These are phyloP conservation scores for Rousettus madagascariensis DNA, from an alignment of 2,797 vertebrate species.

Conservation along the genomic window DNA sequence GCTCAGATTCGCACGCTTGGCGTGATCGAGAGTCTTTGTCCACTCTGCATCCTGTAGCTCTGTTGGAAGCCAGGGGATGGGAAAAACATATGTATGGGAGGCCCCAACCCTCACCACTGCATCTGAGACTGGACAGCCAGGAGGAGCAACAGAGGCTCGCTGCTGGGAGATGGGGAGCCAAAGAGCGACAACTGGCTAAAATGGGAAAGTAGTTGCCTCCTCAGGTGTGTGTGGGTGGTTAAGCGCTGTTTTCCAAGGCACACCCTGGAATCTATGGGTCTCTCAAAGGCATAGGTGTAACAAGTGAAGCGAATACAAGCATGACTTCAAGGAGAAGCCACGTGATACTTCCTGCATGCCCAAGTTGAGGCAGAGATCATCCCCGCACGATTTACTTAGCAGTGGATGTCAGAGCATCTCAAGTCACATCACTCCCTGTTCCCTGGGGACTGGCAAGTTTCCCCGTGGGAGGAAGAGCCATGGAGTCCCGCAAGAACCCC, in stretches of 20 bases:
- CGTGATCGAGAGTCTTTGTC: neutral
- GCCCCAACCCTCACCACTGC: neutral
- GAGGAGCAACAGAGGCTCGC: neutral
- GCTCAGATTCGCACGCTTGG: neutral
- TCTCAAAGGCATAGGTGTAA: neutral
- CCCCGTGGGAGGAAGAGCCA: neutral
- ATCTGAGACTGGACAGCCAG: neutral
- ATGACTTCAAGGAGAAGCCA: neutral
- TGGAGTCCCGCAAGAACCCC: too few relatives aligned
- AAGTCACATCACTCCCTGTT: rapidly evolving
- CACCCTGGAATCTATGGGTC: neutral
- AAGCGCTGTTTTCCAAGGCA: neutral
- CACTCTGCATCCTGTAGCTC: neutral
- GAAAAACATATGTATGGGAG: neutral
- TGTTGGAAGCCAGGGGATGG: neutral
- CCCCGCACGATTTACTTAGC: neutral
- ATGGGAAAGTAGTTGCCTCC: neutral
- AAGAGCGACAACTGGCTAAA: neutral
- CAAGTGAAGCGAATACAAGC: neutral
- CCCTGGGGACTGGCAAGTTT: neutral
- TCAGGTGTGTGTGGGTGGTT: neutral
- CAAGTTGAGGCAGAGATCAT: neutral
- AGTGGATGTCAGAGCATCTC: neutral
- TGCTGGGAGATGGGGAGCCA: rapidly evolving
- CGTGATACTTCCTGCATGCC: neutral